Evolutionary conservation across 1,140 invertebrate genomes (phyloP), one percentile per base, ranked within the genome.

Genomic region (Sycophaga agraensis): DNA sequence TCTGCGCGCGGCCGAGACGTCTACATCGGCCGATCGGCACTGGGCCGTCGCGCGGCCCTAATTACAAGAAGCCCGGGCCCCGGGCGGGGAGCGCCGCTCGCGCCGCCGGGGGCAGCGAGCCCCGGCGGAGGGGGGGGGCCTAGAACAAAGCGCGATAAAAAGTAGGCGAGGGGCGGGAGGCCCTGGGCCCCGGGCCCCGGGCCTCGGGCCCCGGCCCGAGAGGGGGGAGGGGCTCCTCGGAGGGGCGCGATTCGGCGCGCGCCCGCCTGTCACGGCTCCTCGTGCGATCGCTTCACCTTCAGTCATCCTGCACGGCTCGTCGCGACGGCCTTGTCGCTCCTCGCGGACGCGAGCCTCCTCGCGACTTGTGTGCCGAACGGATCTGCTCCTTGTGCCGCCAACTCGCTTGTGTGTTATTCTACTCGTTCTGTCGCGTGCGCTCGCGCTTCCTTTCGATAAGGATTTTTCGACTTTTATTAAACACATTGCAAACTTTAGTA

Each of bases 71-170:
- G n/a, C n/a, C n/a, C n/a, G n/a, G n/a, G n/a, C n/a, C n/a, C n/a
- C n/a, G n/a, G n/a, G n/a, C n/a, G n/a, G n/a, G n/a, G n/a, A n/a
- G n/a, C n/a, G n/a, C n/a, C n/a, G n/a, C n/a, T n/a, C n/a, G n/a
- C 67, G 28, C 28, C 28, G 28, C 28, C 28, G 70, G 68, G 68
- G 69, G 26, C 7, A 21, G n/a, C n/a, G n/a, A n/a, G n/a, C n/a
- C n/a, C n/a, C n/a, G n/a, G n/a, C 26, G 24, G 46, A 31, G 14
- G 48, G 4, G 16, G 67, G 70, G 74, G 70, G 69, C 72, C 74
- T 79, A 79, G 77, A 79, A 79, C 77, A 79, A 79, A 79, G 73
- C 48, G 45, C 68, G 74, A 76, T 75, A 79, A 78, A 79, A 79
- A 77, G 69, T 71, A 72, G 75, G 49, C 17, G 19, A 43, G 40